A percentile compares a stretch with the other conserved stretches of the same genome.
Evolutionary conservation across 2,888 invertebrate genomes (phyloP).

Genomic region (Heliconius charithonia): DNA sequence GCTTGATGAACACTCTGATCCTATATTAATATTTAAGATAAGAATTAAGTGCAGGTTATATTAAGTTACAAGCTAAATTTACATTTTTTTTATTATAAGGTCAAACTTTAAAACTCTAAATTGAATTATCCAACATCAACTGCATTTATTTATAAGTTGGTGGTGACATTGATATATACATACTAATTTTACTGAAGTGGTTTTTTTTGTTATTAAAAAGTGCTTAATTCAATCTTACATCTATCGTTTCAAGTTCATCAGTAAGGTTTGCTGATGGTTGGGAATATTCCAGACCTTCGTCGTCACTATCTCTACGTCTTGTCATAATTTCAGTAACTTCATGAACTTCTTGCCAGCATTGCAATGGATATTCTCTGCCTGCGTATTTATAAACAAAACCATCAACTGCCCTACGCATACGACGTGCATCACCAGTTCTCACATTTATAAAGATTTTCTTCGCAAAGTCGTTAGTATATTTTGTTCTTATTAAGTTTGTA

Average conservation of each 20-base stretch:
- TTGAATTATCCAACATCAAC: background rate
- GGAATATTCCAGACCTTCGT: conserved; percentile 4
- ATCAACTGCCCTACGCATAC: conserved; percentile 17
- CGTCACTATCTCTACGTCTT: background rate
- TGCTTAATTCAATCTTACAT: conserved; percentile 24
- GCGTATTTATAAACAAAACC: conserved; percentile 18
- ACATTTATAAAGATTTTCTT: conserved; percentile 30
- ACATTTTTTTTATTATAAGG: no score
- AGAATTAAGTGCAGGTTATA: background rate
- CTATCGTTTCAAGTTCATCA: conserved; percentile 24
- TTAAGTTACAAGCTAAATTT: background rate
- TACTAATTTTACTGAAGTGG: background rate
- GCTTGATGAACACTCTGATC: background rate
- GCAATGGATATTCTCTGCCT: conserved; percentile 19
- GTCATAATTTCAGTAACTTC: background rate
- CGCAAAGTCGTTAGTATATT: conserved; percentile 1
- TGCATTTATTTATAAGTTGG: background rate
- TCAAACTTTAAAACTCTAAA: background rate
- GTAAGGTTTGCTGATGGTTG: conserved; percentile 1
- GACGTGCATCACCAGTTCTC: conserved; percentile 30
- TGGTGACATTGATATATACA: background rate
- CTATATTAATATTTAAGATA: no score
- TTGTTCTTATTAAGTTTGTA: background rate
- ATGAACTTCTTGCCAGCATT: conserved; percentile 29
- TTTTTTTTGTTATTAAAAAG: background rate